Evolutionary conservation across 2,797 vertebrate species (phyloP).

Genomic region (Microtus californicus): DNA sequence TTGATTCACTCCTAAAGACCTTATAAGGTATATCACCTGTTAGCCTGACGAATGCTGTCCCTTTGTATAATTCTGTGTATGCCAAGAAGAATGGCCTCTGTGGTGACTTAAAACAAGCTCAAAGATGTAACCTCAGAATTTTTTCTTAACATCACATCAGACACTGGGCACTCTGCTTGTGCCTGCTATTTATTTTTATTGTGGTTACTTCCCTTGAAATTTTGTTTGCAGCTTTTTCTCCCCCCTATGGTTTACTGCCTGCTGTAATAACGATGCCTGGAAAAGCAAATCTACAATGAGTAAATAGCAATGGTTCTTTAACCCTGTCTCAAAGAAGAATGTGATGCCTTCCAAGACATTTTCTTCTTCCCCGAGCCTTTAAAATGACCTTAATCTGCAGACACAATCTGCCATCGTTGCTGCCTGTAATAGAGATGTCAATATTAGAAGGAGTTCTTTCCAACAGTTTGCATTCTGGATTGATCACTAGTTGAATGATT

Average conservation of each 20-base stretch:
- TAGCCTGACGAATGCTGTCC: not conserved
- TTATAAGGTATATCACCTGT: not conserved
- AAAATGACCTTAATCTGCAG: constrained; percentile 76
- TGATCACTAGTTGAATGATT: constrained; percentile 48
- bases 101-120: not conserved
- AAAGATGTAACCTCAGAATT: not conserved
- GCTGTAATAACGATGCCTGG: constrained; percentile 37
- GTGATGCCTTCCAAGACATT: constrained; percentile 5
- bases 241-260: not conserved
- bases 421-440: constrained; percentile 62
- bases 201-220: constrained; percentile 58
- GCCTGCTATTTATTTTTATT: constrained; percentile 28
- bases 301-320: constrained; percentile 49
- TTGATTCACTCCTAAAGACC: not conserved
- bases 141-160: not conserved
- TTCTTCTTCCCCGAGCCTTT: constrained; percentile 47
- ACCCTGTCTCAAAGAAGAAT: constrained; percentile 61
- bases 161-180: not conserved
- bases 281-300: constrained; percentile 30
- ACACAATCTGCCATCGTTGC: constrained; percentile 35
- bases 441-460: constrained; percentile 23
- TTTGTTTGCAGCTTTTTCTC: not conserved
- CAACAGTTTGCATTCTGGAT: not conserved
- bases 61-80: not conserved
- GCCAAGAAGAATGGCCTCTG: not conserved